These are phyloP conservation scores for Sebastes iracundus DNA, from an alignment of 2,797 vertebrate species.

Conservation along the genomic window DNA sequence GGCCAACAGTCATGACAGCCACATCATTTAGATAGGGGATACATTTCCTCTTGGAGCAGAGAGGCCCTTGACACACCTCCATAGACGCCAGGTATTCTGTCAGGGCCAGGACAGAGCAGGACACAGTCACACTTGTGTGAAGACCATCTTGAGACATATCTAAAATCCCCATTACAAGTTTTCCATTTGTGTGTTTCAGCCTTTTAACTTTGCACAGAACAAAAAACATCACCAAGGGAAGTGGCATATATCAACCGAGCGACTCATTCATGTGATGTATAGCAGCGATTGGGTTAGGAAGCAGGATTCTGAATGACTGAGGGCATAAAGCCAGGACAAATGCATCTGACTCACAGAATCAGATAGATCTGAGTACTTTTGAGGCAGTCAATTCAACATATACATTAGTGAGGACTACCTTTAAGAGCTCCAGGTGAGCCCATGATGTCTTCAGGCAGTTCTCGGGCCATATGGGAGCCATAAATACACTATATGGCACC, in stretches of 20 bases:
- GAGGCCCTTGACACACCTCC: slow-evolving; percentile 4
- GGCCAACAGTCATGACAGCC: slow-evolving; percentile 37
- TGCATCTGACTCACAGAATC: slow-evolving; percentile 24
- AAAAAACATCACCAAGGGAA: slow-evolving; percentile 30
- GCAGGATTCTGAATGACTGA: slow-evolving; percentile 18
- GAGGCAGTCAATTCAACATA: slow-evolving; percentile 27
- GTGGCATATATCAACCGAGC: slow-evolving; percentile 34
- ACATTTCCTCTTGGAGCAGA: slow-evolving; percentile 30
- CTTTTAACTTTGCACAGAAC: slow-evolving; percentile 13
- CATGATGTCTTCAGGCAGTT: slow-evolving; percentile 47
- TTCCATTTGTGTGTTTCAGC: background rate
- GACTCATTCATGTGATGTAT: slow-evolving; percentile 44
- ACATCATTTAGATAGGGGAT: slow-evolving; percentile 48
- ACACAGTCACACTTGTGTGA: background rate
- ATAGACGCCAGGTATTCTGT: background rate
- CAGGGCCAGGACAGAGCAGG: background rate
- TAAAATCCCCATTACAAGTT: background rate
- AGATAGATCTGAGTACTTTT: slow-evolving; percentile 27
- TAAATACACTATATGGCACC: slow-evolving; percentile 62
- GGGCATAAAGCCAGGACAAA: slow-evolving; percentile 33
- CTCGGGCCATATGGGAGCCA: slow-evolving; percentile 37
- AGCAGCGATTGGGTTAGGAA: slow-evolving; percentile 27
- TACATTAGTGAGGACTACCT: slow-evolving; percentile 35
- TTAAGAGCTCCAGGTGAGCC: slow-evolving; percentile 59
- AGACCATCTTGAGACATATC: background rate